A percentile compares a stretch with the other conserved stretches of the same genome.
Evolutionary conservation across 2,888 invertebrate species (phyloP).

Genomic region (Morpho achilles): DNA sequence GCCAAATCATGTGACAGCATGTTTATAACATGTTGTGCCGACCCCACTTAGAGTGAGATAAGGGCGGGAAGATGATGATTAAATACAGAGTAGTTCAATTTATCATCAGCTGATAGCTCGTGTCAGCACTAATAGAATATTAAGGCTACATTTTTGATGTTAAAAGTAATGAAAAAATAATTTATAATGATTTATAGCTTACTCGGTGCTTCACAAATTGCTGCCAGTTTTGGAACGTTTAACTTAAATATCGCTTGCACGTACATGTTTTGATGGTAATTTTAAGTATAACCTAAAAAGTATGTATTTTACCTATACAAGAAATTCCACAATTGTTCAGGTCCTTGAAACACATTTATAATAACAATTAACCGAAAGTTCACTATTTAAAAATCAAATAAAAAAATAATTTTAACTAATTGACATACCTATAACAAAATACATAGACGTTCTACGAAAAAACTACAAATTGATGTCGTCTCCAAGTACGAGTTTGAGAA

Average conservation of each 20-base stretch:
- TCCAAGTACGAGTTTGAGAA: too few relatives aligned
- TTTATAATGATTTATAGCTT: conserved; percentile 76
- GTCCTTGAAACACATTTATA: too few relatives aligned
- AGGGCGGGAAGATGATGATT: too few relatives aligned
- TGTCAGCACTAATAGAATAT: conserved; percentile 63
- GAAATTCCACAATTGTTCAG: too few relatives aligned
- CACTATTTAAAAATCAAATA: conserved; percentile 22
- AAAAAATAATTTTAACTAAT: not conserved
- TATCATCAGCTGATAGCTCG: conserved; percentile 20
- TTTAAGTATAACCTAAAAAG: conserved; percentile 27
- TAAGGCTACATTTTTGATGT: conserved; percentile 44
- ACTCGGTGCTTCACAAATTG: conserved; percentile 70
- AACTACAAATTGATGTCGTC: too few relatives aligned
- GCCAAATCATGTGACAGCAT: too few relatives aligned
- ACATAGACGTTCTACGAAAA: too few relatives aligned
- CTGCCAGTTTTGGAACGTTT: conserved; percentile 70
- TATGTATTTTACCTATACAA: conserved; percentile 31
- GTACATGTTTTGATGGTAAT: conserved; percentile 50
- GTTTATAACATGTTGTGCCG: too few relatives aligned
- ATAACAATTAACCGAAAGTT: too few relatives aligned
- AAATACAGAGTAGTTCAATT: conserved; percentile 1
- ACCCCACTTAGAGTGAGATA: too few relatives aligned
- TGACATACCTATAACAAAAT: too few relatives aligned
- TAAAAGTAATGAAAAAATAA: conserved; percentile 71
- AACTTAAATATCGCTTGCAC: conserved; percentile 70